Percentiles rank a stretch among this genome's conserved stretches.
phyloP scores from a whole-genome alignment of 2,797 vertebrate genomes.

The Microctenopoma lineatum region DNA sequence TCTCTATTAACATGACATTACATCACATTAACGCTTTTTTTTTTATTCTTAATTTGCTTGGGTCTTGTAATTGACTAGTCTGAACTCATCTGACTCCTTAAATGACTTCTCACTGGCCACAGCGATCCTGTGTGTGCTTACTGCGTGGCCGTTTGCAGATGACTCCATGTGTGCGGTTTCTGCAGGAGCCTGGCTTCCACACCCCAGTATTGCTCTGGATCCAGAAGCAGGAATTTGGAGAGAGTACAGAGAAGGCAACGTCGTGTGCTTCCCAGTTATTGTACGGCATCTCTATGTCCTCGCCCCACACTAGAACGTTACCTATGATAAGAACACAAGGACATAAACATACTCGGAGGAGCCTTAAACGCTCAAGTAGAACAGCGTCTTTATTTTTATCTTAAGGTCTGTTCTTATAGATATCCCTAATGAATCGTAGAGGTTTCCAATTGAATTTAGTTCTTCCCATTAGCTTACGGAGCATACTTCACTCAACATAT shows the following conservation, averaged over 20 bases:
- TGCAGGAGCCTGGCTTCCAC: constrained; percentile 93
- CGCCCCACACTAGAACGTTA: constrained; percentile 89
- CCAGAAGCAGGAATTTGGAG: constrained; percentile 97
- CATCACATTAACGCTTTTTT: background rate
- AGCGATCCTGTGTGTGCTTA: constrained; percentile 59
- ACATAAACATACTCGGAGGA: constrained; percentile 1
- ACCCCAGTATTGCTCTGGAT: constrained; percentile 93
- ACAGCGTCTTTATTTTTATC: constrained; percentile 7
- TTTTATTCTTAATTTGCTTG: background rate
- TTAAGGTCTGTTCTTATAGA: background rate
- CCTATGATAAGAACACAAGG: constrained; percentile 74
- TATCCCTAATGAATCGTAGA: constrained; percentile 8
- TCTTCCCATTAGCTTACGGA: constrained; percentile 14
- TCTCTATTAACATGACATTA: background rate
- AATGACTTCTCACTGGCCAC: too few relatives aligned
- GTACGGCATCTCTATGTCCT: constrained; percentile 89
- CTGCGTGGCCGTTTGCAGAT: constrained; percentile 94
- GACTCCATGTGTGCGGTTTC: constrained; percentile 92
- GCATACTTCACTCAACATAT: constrained; percentile 21
- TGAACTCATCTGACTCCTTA: background rate
- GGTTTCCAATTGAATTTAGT: constrained; percentile 3
- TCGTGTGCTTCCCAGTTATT: constrained; percentile 94
- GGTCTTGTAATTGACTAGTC: background rate
- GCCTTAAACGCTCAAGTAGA: background rate
- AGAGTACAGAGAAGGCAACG: constrained; percentile 90